Evolutionary conservation across 2,113 vertebrate genomes (phyloP).

Genomic region (Oryzias javanicus): DNA sequence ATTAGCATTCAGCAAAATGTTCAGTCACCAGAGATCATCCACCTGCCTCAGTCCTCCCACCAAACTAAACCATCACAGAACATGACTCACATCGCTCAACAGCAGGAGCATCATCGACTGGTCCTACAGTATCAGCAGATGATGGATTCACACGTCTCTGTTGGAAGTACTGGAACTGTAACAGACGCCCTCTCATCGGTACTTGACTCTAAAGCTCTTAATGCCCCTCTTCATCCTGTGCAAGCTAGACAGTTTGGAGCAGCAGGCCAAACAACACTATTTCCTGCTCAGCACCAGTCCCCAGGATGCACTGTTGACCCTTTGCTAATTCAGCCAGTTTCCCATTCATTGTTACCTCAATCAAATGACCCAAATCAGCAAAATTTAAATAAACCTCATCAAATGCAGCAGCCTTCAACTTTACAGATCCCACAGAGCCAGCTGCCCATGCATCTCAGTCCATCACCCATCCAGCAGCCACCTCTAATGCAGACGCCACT

Average conservation of each 20-base stretch:
- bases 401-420: slow-evolving; percentile 49
- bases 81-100: slow-evolving; percentile 54
- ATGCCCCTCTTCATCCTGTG: slow-evolving; percentile 42
- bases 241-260: slow-evolving; percentile 48
- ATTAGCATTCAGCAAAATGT: slow-evolving; percentile 46
- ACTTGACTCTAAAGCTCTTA: slow-evolving; percentile 38
- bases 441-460: slow-evolving; percentile 44
- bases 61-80: slow-evolving; percentile 63
- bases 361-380: slow-evolving; percentile 60
- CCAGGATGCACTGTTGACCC: slow-evolving; percentile 36
- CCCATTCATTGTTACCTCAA: slow-evolving; percentile 44
- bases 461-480: slow-evolving; percentile 45
- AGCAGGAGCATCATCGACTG: slow-evolving; percentile 48
- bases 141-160: slow-evolving; percentile 51
- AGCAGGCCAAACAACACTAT: slow-evolving; percentile 43
- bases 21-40: slow-evolving; percentile 44
- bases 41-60: slow-evolving; percentile 56
- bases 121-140: slow-evolving; percentile 64
- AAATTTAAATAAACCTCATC: slow-evolving; percentile 57
- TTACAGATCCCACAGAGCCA: slow-evolving; percentile 40
- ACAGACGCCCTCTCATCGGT: slow-evolving; percentile 32
- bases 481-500: slow-evolving; percentile 44
- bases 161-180: slow-evolving; percentile 35
- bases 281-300: slow-evolving; percentile 49
- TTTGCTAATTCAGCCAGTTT: slow-evolving; percentile 49